Base-by-base conservation (phyloP, 2,797 vertebrate species). In the Girardinus metallicus region DNA sequence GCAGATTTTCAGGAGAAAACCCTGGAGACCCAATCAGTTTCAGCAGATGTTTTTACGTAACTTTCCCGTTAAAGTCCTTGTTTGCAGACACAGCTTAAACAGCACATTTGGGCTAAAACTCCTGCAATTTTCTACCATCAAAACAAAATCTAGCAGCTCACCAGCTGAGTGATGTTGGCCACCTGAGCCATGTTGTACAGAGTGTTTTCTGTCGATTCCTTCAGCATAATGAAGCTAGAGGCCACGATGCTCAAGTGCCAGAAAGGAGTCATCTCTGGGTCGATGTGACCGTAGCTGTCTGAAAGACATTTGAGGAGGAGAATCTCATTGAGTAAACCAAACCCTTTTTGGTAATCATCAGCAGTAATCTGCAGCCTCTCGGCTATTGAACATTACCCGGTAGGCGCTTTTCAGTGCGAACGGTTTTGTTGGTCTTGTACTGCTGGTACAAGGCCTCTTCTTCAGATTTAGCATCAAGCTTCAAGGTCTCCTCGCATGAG, bases 111-210 rank as follows among this genome's bases (percentile, higher is more conserved):
- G 18, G 9, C 3, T 12, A 68, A 41, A 68, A 5, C 18, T 39
- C 16, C 36, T 43, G 5, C 49, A 9, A 10, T 10, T 41, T 70
- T 31, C 57, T n/a, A 43, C 26, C 41, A 1, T n/a, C 31, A 36
- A 71, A 29, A 39, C 23, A 5, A 60, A 10, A 36, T 16, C 0
- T 41, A 43, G 76, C 1, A 15, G 16, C 74, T 91, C 90, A 99
- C 99, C 97, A 96, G 94, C 93, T 99, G 98, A 18, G 95, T 97
- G 90, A 99, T 87, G 1, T 87, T 96, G 89, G 96, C 94, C 68
- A 99, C 94, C 85, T 97, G 96, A 82, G 93, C 95, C 90, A 99
- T 81, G 74, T 96, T 97, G 91, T 96, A 96, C 74, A 95, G 93
- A 0, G 97, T 97, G 74, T 96, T 89, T 88, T 99, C 97, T 1